These are phyloP conservation scores for Drepanosiphum platanoidis DNA, from an alignment of 2,888 invertebrate genomes.

Conservation along the genomic window DNA sequence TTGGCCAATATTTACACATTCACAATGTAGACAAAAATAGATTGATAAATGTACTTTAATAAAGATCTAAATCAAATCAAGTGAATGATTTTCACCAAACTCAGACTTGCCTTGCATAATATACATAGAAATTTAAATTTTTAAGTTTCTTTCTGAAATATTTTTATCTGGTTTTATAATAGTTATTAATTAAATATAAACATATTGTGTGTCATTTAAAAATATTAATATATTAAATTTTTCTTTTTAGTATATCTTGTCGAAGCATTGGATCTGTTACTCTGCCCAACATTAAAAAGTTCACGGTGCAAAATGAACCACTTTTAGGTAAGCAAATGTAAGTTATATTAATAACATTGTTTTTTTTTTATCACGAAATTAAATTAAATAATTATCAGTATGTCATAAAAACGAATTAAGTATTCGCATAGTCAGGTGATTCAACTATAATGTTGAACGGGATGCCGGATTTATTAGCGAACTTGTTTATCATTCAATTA, in stretches of 20 bases:
- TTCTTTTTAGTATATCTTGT: conserved; percentile 64
- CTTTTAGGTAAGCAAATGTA: conserved; percentile 69
- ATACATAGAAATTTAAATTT: too few species aligned
- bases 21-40: conserved; percentile 9
- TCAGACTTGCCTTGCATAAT: background rate
- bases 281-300: conserved; percentile 75
- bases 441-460: background rate
- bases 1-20: conserved; percentile 37
- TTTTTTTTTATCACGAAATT: background rate
- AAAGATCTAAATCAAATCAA: background rate
- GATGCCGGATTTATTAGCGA: background rate
- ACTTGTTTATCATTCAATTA: conserved; percentile 41
- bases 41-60: conserved; percentile 8
- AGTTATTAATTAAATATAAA: conserved; percentile 4
- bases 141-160: background rate
- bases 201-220: background rate
- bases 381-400: conserved; percentile 9
- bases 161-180: background rate
- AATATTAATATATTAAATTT: conserved; percentile 60
- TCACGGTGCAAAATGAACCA: conserved; percentile 81
- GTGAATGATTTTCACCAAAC: background rate
- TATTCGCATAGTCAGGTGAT: background rate
- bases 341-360: conserved; percentile 10
- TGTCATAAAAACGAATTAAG: conserved; percentile 5
- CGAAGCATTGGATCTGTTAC: conserved; percentile 69